phyloP scores from a whole-genome alignment of 2,888 invertebrate genomes.

The Terebella lapidaria region DNA sequence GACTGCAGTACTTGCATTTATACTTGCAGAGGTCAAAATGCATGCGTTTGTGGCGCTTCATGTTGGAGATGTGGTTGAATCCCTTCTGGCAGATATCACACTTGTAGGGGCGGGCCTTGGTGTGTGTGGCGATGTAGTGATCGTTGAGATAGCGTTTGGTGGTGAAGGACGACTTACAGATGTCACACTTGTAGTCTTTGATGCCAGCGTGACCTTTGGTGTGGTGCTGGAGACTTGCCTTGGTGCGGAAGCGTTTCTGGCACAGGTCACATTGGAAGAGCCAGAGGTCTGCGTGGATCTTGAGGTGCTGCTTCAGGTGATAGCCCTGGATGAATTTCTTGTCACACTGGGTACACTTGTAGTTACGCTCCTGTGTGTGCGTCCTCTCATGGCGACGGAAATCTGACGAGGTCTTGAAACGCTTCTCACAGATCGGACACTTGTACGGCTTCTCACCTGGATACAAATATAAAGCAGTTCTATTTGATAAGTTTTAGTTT shows the following conservation, averaged over 20 bases:
- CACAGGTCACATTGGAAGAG: constrained; percentile 17
- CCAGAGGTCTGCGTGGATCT: constrained; percentile 16
- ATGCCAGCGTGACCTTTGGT: constrained; percentile 17
- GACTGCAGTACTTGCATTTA: constrained; percentile 13
- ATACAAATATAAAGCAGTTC: too few species aligned
- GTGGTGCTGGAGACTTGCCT: constrained; percentile 19
- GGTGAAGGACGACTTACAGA: constrained; percentile 16
- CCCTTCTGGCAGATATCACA: constrained; percentile 13
- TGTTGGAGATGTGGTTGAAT: constrained; percentile 21
- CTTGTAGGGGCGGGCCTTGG: constrained; percentile 14
- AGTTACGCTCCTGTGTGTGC: constrained; percentile 22
- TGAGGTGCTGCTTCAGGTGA: constrained; percentile 19
- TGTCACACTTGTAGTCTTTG: constrained; percentile 14
- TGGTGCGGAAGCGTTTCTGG: constrained; percentile 15
- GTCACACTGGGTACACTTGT: constrained; percentile 18
- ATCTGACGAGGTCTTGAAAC: constrained; percentile 21
- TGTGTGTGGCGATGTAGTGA: constrained; percentile 21
- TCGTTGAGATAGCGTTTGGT: constrained; percentile 17
- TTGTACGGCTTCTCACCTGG: constrained; percentile 23
- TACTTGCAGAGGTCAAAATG: constrained; percentile 14
- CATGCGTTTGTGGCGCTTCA: constrained; percentile 19
- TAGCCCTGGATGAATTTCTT: constrained; percentile 20
- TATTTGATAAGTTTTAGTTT: too few species aligned
- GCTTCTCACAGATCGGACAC: constrained; percentile 18
- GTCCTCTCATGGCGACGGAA: constrained; percentile 19